Evolutionary conservation across 2,797 vertebrate species (phyloP), one percentile per base, ranked within the genome.

Genomic region (Hemitrygon akajei): DNA sequence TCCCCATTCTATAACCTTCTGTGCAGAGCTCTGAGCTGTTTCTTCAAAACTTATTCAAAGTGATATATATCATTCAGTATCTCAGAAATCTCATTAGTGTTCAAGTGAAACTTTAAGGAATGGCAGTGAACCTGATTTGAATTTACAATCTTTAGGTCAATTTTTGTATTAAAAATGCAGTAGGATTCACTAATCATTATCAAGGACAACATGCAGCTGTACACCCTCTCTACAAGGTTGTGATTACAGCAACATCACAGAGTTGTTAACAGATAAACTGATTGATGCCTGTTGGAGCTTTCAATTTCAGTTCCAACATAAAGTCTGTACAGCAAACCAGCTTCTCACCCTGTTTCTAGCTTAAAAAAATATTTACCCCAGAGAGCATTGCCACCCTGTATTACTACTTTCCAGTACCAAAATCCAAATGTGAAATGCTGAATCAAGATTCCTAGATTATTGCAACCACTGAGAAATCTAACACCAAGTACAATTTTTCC

Each of bases 401-500:
- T 30, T 27, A n/a, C 11, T 27, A n/a, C 27, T n/a, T 25, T 22
- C 10, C 63, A 7, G 10, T n/a, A 91, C 66, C 9, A 89, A 73
- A 71, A 34, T 20, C 34, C 66, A 91, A 47, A 11, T 73, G 34
- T 27, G 69, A 71, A 71, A 63, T 92, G 91, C 69, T 92, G 40
- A 92, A 75, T 75, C 34, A 93, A 27, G 71, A 3, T 30, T 76
- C 22, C 27, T 76, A 20, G 25, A 27, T 16, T 40, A 76, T 25
- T 18, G 91, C 27, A 56, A 27, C 11, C 91, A 76, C 73, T 76
- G 40, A 71, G 66, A 93, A 75, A 93, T 76, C 91, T 93, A 37
- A 92, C 9, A 34, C 84, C n/a, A 0, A 3, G 63, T 1, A 2
- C 60, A 66, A 69, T n/a, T 69, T 86, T 82, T 86, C 27, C 40